Evolutionary conservation across 2,113 vertebrate species (phyloP).

Genomic region (Callopanchax toddi): DNA sequence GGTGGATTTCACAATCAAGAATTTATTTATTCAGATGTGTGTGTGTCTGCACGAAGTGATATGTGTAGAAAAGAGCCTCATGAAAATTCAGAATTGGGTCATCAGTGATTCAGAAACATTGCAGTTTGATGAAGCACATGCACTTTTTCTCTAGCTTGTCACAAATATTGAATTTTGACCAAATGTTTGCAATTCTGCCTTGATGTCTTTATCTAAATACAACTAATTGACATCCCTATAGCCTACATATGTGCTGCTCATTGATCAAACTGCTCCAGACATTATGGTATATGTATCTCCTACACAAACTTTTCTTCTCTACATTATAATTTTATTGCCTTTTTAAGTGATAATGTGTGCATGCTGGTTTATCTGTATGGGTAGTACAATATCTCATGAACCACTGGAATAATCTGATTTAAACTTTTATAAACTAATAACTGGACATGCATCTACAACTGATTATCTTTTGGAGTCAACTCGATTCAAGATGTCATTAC

Average conservation of each 20-base stretch:
- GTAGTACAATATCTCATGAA: too few species aligned
- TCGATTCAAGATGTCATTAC: too few species aligned
- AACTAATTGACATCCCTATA: slow-evolving; percentile 13
- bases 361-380: too few species aligned
- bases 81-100: slow-evolving; percentile 35
- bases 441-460: too few species aligned
- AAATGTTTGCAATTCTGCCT: slow-evolving; percentile 38
- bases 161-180: slow-evolving; percentile 15
- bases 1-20: slow-evolving; percentile 29
- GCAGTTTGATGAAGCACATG: slow-evolving; percentile 22
- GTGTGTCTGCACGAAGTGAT: slow-evolving; percentile 13
- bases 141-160: slow-evolving; percentile 40
- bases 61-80: slow-evolving; percentile 28
- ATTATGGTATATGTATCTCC: slow-evolving; percentile 30
- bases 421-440: too few species aligned
- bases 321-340: not conserved
- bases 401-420: too few species aligned
- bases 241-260: slow-evolving; percentile 25
- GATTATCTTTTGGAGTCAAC: too few species aligned
- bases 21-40: slow-evolving; percentile 28
- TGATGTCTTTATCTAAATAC: slow-evolving; percentile 33
- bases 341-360: too few species aligned
- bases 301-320: slow-evolving; percentile 47
- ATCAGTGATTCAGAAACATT: slow-evolving; percentile 35
- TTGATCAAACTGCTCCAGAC: slow-evolving; percentile 49